Evolutionary conservation across 2,797 vertebrate genomes (phyloP), one percentile per base, ranked within the genome.

Genomic region (Centroberyx gerrardi): DNA sequence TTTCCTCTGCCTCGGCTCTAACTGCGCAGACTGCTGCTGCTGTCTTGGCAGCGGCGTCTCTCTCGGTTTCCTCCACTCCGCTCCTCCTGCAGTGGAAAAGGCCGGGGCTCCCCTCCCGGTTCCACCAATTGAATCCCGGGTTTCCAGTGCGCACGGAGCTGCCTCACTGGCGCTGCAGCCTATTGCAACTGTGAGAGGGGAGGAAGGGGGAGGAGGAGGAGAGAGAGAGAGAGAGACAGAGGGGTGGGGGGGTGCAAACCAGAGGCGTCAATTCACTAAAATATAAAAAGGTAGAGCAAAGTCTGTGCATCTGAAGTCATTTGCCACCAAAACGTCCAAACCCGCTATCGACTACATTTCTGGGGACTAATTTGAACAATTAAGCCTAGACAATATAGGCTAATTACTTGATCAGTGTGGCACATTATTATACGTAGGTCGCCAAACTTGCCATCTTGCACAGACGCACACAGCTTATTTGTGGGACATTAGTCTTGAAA

Each of bases 101-200:
- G 70, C 70, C 78, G 74, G 82, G 80, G 59, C 82, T 82, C 81
- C 76, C 80, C 84, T 78, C 68, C 40, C 31, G 56, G 3, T 67
- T 89, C 86, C 87, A 72, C 86, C 89, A 89, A 91, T 87, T 71
- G 71, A 58, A 84, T 79, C 18, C n/a, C 9, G 78, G 87, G 64
- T 66, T 84, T 81, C 82, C 88, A 85, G 82, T 73, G 88, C 74
- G 75, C 84, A 69, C 68, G 2, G 63, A 72, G 56, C 72, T 12
- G 83, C 83, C 71, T 83, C 81, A 1, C 77, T 65, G 76, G 51
- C 75, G 74, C 82, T 13, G 83, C 83, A 85, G 88, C 87, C 90
- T 89, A 67, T 84, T 10, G 18, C 63, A 76, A 49, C 74, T 79
- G 66, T 18, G 18, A 3, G 9, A 27, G 51, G 51, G 8, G 22